phyloP scores from a whole-genome alignment of 53 echinoderm and acorn worm genomes.

The Hippasteria phrygiana region DNA sequence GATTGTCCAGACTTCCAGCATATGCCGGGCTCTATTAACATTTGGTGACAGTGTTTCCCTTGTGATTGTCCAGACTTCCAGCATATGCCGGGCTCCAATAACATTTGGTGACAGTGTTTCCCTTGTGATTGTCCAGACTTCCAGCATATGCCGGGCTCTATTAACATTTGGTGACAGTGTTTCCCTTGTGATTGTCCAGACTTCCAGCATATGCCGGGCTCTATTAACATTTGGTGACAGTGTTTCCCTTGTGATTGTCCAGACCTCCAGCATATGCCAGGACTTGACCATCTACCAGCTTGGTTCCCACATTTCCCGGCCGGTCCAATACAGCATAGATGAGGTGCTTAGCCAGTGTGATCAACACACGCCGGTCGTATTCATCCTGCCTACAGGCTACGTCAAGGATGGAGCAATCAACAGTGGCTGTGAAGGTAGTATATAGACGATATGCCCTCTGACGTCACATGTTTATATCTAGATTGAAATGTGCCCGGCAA shows the following conservation, averaged over 20 bases:
- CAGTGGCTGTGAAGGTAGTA: slow-evolving; percentile 58
- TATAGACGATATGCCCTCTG: too few relatives aligned
- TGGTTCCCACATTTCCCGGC: slow-evolving; percentile 70
- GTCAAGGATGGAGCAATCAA: slow-evolving; percentile 30
- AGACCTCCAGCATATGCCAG: slow-evolving; percentile 73
- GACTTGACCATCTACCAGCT: slow-evolving; percentile 90
- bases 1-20: too few relatives aligned
- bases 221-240: too few relatives aligned
- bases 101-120: too few relatives aligned
- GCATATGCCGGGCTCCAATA: too few relatives aligned
- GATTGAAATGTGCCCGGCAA: too few relatives aligned
- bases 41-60: too few relatives aligned
- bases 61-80: too few relatives aligned
- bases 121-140: too few relatives aligned
- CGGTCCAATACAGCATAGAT: slow-evolving; percentile 52
- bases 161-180: background rate
- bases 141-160: too few relatives aligned
- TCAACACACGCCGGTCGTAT: slow-evolving; percentile 73
- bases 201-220: too few relatives aligned
- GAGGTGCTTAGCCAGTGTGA: slow-evolving; percentile 52
- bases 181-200: background rate
- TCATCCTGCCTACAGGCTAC: slow-evolving; percentile 76
- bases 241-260: background rate
- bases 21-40: too few relatives aligned
- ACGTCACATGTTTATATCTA: background rate